phyloP scores from a whole-genome alignment of 1,140 invertebrate genomes.

The Sminthurides bifidus region DNA sequence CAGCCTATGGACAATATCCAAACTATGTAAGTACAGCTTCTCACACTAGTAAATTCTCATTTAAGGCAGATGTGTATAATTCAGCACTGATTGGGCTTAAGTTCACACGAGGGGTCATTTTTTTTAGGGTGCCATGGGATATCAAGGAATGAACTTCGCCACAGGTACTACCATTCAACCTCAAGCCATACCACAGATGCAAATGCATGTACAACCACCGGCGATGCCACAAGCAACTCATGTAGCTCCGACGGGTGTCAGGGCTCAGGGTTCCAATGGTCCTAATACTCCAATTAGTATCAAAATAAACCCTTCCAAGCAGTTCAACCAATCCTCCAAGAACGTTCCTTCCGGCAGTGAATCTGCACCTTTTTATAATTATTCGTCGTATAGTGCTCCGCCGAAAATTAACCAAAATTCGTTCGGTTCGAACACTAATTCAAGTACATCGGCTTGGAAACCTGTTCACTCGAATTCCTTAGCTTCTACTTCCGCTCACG shows the following conservation, averaged over 20 bases:
- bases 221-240: neutral
- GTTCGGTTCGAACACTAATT: neutral
- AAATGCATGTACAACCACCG: neutral
- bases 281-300: neutral
- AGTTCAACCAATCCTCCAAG: neutral
- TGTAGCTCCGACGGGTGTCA: neutral
- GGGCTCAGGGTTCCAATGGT: neutral
- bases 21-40: neutral
- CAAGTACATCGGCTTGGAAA: neutral
- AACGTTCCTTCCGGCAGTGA: neutral
- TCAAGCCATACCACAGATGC: slow-evolving; percentile 15
- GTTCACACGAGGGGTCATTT: neutral
- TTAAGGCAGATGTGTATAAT: neutral
- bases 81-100: neutral
- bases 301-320: slow-evolving; percentile 6
- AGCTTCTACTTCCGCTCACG: neutral
- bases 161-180: neutral
- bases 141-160: slow-evolving; percentile 18
- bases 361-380: neutral
- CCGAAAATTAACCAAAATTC: slow-evolving; percentile 7
- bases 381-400: slow-evolving; percentile 5
- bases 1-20: neutral
- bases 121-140: neutral
- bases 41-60: neutral
- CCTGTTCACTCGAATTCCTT: neutral